Conservation (phyloP, 2,797 vertebrate species). For the Artibeus lituratus region DNA sequence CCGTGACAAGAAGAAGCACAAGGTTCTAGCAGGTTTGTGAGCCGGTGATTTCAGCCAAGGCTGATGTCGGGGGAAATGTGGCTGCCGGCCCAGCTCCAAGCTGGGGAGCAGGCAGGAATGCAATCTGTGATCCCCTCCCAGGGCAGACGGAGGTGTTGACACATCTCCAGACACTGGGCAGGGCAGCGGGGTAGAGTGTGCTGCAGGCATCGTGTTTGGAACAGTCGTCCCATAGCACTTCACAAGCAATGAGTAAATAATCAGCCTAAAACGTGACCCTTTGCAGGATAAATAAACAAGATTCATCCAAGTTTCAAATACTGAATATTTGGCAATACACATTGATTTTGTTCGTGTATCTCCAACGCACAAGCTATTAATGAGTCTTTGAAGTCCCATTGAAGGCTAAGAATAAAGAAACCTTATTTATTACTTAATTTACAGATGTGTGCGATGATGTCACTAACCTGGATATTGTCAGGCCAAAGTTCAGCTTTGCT, state of each 20-base stretch:
- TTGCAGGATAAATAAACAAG: not conserved
- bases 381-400: not conserved
- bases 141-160: not conserved
- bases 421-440: not conserved
- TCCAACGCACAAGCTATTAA: not conserved
- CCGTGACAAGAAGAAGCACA: not conserved
- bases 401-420: not conserved
- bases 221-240: not conserved
- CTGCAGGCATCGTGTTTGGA: not conserved
- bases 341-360: not conserved
- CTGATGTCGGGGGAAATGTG: not conserved
- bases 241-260: not conserved
- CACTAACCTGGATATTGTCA: not conserved
- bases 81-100: rapidly evolving
- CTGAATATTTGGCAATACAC: not conserved
- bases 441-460: not conserved
- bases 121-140: not conserved
- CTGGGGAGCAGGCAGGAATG: not conserved
- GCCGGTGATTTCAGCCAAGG: not conserved
- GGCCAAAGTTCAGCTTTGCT: not conserved
- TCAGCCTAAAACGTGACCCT: not conserved
- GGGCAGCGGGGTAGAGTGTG: not conserved
- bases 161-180: not conserved
- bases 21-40: not conserved
- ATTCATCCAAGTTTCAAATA: not conserved